Conservation (phyloP, 2,888 invertebrate genomes). For the Therioaphis trifolii region DNA sequence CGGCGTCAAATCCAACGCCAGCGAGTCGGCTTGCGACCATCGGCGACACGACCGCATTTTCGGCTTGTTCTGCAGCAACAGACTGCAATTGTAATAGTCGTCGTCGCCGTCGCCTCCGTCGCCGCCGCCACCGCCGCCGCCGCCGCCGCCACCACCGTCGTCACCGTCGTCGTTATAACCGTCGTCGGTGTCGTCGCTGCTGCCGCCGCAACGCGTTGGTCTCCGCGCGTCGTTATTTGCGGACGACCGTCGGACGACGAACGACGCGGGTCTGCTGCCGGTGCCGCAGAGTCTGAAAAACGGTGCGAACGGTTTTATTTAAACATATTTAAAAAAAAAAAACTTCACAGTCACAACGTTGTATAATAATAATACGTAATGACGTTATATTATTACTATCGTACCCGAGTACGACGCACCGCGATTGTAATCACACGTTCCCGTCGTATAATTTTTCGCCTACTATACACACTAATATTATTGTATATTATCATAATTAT, state of each 20-base stretch:
- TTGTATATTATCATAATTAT: too few relatives aligned
- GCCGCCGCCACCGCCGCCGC: conserved; percentile 2
- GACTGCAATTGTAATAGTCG: conserved; percentile 59
- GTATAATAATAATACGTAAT: too few relatives aligned
- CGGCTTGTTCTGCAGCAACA: conserved; percentile 63
- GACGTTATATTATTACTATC: too few relatives aligned
- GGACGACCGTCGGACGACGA: conserved; percentile 63
- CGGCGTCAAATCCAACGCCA: conserved; percentile 62
- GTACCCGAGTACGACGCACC: neutral
- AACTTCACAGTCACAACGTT: too few relatives aligned
- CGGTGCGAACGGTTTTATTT: too few relatives aligned
- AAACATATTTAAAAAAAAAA: too few relatives aligned
- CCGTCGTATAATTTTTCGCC: too few relatives aligned
- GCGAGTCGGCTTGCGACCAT: conserved; percentile 65
- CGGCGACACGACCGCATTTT: conserved; percentile 65
- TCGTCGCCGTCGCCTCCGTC: conserved; percentile 51
- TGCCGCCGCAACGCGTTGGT: conserved; percentile 62
- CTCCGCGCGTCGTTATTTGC: conserved; percentile 55
- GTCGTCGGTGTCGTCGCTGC: too few relatives aligned
- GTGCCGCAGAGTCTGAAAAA: conserved; percentile 36
- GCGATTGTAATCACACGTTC: too few relatives aligned
- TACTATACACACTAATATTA: too few relatives aligned
- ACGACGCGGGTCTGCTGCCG: conserved; percentile 53
- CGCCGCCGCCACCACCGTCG: conserved; percentile 36
- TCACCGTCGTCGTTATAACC: too few relatives aligned